Percentiles rank a stretch among this genome's conserved stretches.
Conservation (phyloP, 2,888 invertebrate genomes). For the Holacanthella duospinosa region DNA sequence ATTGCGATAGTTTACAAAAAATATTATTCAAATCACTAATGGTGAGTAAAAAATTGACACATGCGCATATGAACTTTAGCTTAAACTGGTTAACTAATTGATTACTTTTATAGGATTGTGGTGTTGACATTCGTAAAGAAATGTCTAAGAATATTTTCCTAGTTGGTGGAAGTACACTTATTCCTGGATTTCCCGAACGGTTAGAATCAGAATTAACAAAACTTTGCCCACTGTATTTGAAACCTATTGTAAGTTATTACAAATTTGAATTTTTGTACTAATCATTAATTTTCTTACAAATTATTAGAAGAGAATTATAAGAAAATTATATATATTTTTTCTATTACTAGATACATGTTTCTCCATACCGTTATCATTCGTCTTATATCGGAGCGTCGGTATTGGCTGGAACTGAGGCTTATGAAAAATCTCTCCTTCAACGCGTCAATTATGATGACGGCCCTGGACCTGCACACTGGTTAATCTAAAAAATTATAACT, state of each 20-base stretch:
- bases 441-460: slow-evolving; percentile 32
- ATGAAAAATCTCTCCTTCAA: slow-evolving; percentile 34
- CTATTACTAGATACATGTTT: slow-evolving; percentile 45
- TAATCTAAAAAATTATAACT: slow-evolving; percentile 33
- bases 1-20: slow-evolving; percentile 48
- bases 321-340: no score
- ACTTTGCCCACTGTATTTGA: slow-evolving; percentile 46
- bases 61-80: no score
- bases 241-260: slow-evolving; percentile 43
- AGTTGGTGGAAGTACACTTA: slow-evolving; percentile 47
- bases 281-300: background rate
- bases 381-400: slow-evolving; percentile 51
- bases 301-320: no score
- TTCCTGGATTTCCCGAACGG: slow-evolving; percentile 49
- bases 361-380: slow-evolving; percentile 50
- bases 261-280: background rate
- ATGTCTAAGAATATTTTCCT: slow-evolving; percentile 50
- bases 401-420: slow-evolving; percentile 40
- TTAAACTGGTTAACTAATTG: no score
- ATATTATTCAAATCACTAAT: slow-evolving; percentile 48
- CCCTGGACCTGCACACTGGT: slow-evolving; percentile 33
- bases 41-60: slow-evolving; percentile 29
- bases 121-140: slow-evolving; percentile 50
- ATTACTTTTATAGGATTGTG: slow-evolving; percentile 41
- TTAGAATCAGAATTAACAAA: slow-evolving; percentile 47